These are phyloP conservation scores for Tragelaphus eurycerus DNA, from an alignment of 2,797 vertebrate genomes.

Conservation along the genomic window DNA sequence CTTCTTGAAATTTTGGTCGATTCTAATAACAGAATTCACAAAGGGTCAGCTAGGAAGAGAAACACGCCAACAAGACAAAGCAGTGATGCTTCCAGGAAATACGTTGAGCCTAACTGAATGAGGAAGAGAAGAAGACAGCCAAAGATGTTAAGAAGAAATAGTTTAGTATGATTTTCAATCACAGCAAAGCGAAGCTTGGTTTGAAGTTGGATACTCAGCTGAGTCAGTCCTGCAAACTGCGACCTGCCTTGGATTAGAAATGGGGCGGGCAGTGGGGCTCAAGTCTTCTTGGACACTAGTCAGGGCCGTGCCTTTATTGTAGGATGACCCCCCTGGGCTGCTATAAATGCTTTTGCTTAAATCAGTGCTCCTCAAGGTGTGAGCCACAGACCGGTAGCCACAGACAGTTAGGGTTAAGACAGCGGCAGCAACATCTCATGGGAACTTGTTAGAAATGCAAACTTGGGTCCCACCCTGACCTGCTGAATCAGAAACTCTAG, in stretches of 20 bases:
- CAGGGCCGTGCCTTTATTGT: neutral
- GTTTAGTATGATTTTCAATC: neutral
- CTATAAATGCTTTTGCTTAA: neutral
- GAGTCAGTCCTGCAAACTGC: neutral
- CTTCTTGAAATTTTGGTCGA: slow-evolving; percentile 3
- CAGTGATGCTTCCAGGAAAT: neutral
- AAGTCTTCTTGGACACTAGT: neutral
- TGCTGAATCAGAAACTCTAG: neutral
- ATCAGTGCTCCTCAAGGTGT: neutral
- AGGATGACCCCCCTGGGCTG: neutral
- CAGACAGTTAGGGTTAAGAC: neutral
- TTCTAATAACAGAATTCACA: neutral
- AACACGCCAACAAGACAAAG: neutral
- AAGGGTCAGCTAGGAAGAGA: neutral
- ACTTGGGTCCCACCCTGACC: neutral
- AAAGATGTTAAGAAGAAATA: neutral
- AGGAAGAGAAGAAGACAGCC: neutral
- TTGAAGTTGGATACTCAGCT: neutral
- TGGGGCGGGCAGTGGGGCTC: neutral
- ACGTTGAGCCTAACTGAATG: slow-evolving; percentile 16
- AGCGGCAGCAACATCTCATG: neutral
- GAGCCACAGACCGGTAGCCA: neutral
- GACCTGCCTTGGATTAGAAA: neutral
- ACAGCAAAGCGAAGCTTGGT: neutral
- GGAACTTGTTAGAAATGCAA: neutral